Evolutionary conservation across 92 coral and sea anemone genomes (phyloP).

Genomic region (Zoanthus solanderi): DNA sequence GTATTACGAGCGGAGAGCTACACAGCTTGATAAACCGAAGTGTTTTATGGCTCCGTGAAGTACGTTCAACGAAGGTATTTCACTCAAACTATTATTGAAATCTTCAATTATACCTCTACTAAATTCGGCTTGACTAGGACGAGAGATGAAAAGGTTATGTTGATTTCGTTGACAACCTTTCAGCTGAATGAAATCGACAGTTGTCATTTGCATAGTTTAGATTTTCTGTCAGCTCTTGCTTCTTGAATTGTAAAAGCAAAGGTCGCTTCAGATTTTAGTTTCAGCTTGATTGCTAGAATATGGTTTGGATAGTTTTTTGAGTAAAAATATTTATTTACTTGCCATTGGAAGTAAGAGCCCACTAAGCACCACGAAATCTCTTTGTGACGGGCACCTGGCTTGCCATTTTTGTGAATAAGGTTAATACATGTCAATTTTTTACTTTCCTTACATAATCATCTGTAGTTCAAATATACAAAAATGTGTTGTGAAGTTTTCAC

Average conservation of each 20-base stretch:
- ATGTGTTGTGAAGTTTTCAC: background rate
- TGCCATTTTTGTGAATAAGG: conserved; percentile 62
- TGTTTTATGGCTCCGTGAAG: conserved; percentile 26
- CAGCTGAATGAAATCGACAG: conserved; percentile 34
- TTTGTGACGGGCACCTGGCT: conserved; percentile 88
- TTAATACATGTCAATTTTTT: conserved; percentile 37
- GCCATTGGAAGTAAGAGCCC: conserved; percentile 62
- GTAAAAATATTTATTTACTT: conserved; percentile 4
- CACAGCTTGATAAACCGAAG: conserved; percentile 47
- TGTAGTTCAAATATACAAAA: background rate
- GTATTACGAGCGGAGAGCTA: conserved; percentile 57
- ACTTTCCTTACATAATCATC: conserved; percentile 8
- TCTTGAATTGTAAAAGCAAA: background rate
- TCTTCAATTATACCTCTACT: background rate
- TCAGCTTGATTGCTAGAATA: background rate
- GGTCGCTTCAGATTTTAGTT: background rate
- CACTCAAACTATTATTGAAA: background rate
- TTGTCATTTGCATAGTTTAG: conserved; percentile 28
- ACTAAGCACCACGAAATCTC: conserved; percentile 49
- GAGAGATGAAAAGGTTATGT: background rate
- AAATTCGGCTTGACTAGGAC: background rate
- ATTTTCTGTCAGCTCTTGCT: background rate
- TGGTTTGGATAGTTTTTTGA: background rate
- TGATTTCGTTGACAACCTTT: conserved; percentile 31
- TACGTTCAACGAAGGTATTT: conserved; percentile 45